Percentiles rank a stretch among this genome's conserved stretches.
Conservation (phyloP, 2,888 invertebrate species). For the Xestia ashworthii region DNA sequence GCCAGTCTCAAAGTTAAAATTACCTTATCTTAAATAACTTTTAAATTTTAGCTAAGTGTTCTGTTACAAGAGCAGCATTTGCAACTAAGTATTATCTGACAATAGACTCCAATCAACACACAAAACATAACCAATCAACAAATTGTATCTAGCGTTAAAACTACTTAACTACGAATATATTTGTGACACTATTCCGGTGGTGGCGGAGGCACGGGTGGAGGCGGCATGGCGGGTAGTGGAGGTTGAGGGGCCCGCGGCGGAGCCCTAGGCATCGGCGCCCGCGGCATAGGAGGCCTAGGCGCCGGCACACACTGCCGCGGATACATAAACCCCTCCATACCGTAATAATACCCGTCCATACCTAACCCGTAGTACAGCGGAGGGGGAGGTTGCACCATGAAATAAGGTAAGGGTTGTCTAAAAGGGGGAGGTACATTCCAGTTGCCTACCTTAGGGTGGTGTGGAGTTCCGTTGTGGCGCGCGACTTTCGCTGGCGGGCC, state of each 20-base stretch:
- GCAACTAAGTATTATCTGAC: slow-evolving; percentile 25
- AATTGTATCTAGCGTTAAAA: slow-evolving; percentile 47
- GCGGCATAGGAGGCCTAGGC: slow-evolving; percentile 75
- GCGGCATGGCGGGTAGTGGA: slow-evolving; percentile 67
- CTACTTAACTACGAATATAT: slow-evolving; percentile 41
- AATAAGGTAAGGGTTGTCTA: slow-evolving; percentile 81
- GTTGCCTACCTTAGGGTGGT: slow-evolving; percentile 84
- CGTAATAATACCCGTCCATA: slow-evolving; percentile 84
- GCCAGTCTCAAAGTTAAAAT: background rate
- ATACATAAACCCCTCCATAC: slow-evolving; percentile 79
- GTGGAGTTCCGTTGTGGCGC: slow-evolving; percentile 83
- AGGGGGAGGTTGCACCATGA: slow-evolving; percentile 85
- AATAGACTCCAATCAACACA: slow-evolving; percentile 24
- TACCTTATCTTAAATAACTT: background rate
- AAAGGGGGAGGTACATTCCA: slow-evolving; percentile 83
- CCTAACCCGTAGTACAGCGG: slow-evolving; percentile 79
- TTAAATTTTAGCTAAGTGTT: background rate
- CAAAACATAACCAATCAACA: slow-evolving; percentile 33
- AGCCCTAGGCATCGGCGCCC: slow-evolving; percentile 85
- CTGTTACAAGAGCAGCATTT: background rate
- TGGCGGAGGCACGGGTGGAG: slow-evolving; percentile 91
- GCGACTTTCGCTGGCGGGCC: slow-evolving; percentile 81
- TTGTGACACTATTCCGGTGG: slow-evolving; percentile 85
- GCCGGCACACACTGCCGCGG: slow-evolving; percentile 57
- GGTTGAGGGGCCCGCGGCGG: slow-evolving; percentile 90